Conservation (phyloP, 2,888 invertebrate species). For the Rhaphigaster nebulosa region DNA sequence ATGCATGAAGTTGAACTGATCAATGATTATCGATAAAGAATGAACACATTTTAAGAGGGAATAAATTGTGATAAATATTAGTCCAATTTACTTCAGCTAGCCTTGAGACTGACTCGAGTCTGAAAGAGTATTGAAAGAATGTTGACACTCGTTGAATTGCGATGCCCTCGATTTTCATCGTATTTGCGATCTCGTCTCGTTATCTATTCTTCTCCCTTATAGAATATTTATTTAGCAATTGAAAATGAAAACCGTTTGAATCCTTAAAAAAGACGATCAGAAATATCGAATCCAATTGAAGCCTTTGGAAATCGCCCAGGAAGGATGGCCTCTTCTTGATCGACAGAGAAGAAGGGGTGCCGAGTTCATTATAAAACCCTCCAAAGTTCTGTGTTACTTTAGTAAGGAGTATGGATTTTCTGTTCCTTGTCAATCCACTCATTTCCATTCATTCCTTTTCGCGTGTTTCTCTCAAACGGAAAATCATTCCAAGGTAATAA, state of each 20-base stretch:
- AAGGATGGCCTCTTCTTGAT: neutral
- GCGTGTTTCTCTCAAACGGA: neutral
- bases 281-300: neutral
- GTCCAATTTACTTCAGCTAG: too few relatives aligned
- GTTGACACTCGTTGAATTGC: neutral
- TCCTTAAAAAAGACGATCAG: neutral
- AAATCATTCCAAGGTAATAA: neutral
- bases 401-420: neutral
- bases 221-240: neutral
- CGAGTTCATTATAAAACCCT: neutral
- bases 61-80: too few relatives aligned
- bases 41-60: too few relatives aligned
- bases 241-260: neutral
- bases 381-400: slow-evolving; percentile 25
- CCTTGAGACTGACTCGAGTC: too few relatives aligned
- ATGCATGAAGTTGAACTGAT: too few relatives aligned
- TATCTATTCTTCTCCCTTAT: neutral
- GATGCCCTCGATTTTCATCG: neutral
- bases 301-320: neutral
- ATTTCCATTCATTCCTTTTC: slow-evolving; percentile 11
- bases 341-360: neutral
- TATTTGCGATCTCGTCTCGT: too few relatives aligned
- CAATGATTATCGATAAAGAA: too few relatives aligned
- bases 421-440: neutral
- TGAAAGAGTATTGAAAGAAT: neutral